These are phyloP conservation scores for Panulirus ornatus DNA, from an alignment of 1,140 invertebrate genomes.

Conservation along the genomic window DNA sequence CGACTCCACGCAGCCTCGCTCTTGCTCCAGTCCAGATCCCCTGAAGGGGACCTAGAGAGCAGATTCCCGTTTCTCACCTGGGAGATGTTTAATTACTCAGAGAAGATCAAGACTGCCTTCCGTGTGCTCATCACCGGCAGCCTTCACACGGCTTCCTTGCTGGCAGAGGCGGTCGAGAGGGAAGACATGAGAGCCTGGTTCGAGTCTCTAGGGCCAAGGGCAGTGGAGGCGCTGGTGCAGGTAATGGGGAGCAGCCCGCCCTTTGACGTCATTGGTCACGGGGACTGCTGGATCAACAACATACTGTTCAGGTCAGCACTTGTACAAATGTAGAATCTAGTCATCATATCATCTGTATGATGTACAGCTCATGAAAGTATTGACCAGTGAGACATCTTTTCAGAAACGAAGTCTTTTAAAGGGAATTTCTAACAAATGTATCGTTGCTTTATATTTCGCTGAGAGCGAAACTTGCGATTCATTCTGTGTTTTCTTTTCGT, in stretches of 20 bases:
- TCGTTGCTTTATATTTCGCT: no score
- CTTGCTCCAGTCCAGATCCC: slow-evolving; percentile 12
- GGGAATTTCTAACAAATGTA: no score
- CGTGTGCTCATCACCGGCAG: slow-evolving; percentile 27
- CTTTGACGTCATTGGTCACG: slow-evolving; percentile 44
- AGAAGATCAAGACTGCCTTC: slow-evolving; percentile 27
- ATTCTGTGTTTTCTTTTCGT: no score
- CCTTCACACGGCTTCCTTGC: slow-evolving; percentile 2
- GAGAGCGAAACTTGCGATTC: no score
- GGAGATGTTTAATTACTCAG: slow-evolving; percentile 47
- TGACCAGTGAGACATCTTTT: no score
- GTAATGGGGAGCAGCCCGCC: background rate
- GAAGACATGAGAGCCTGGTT: slow-evolving; percentile 37
- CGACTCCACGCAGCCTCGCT: slow-evolving; percentile 52
- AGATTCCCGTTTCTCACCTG: slow-evolving; percentile 20
- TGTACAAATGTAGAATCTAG: background rate
- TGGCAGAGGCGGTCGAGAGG: slow-evolving; percentile 14
- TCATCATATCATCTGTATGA: no score
- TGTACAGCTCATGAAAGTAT: no score
- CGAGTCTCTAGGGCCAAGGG: background rate
- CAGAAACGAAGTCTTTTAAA: no score
- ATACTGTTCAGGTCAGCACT: slow-evolving; percentile 51
- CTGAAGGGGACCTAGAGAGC: background rate
- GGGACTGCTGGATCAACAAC: slow-evolving; percentile 60
- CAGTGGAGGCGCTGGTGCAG: background rate